Evolutionary conservation across 1,140 invertebrate genomes (phyloP).

Genomic region (Drosophila ogumai): DNA sequence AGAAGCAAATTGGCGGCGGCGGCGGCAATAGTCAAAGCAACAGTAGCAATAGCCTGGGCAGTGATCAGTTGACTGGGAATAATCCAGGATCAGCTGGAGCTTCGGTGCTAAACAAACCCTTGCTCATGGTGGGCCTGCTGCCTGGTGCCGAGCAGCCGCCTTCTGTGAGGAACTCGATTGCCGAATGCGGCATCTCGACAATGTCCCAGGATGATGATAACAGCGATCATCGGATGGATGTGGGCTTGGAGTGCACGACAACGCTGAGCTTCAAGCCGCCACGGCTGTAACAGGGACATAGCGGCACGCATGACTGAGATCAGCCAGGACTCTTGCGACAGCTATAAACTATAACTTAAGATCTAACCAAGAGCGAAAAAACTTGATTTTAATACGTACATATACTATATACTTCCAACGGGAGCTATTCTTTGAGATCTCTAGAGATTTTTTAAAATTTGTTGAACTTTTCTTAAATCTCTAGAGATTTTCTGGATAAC

Average conservation of each 20-base stretch:
- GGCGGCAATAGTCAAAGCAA: constrained; percentile 65
- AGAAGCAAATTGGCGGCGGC: constrained; percentile 85
- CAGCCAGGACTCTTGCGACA: constrained; percentile 31
- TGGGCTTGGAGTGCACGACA: constrained; percentile 64
- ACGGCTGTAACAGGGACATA: constrained; percentile 70
- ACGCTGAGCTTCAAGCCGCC: constrained; percentile 72
- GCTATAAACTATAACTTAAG: constrained; percentile 22
- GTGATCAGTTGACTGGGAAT: constrained; percentile 52
- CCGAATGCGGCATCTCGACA: constrained; percentile 63
- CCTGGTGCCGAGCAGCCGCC: constrained; percentile 71
- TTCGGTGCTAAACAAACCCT: constrained; percentile 57
- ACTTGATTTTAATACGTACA: constrained; percentile 19
- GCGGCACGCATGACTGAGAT: constrained; percentile 23
- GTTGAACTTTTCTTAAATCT: not conserved
- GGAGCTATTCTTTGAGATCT: not conserved
- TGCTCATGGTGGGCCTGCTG: constrained; percentile 66
- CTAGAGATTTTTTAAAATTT: not conserved
- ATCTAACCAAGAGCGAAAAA: constrained; percentile 29
- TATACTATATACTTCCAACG: constrained; percentile 32
- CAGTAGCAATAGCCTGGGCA: constrained; percentile 73
- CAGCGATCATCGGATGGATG: constrained; percentile 55
- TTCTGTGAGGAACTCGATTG: constrained; percentile 76
- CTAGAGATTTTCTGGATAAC: not conserved
- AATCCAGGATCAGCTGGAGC: constrained; percentile 19
- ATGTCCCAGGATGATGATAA: constrained; percentile 27